These are phyloP conservation scores for Pogonophryne albipinna DNA, from an alignment of 2,797 vertebrate species.

Conservation along the genomic window DNA sequence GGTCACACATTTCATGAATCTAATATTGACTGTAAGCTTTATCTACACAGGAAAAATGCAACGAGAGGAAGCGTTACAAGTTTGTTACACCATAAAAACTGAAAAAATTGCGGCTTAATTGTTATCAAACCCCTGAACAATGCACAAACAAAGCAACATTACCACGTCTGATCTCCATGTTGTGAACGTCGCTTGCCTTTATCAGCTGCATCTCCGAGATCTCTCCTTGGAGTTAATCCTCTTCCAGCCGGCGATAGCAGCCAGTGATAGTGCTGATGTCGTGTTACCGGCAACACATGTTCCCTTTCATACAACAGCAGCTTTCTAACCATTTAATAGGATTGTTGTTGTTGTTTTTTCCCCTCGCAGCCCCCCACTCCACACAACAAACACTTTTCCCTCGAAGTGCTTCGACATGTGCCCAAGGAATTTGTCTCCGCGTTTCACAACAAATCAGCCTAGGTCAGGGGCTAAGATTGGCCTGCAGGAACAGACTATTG, in stretches of 20 bases:
- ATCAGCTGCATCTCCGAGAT: slow-evolving; percentile 75
- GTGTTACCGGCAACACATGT: slow-evolving; percentile 75
- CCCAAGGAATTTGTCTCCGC: slow-evolving; percentile 76
- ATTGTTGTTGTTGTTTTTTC: slow-evolving; percentile 79
- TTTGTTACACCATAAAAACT: neutral
- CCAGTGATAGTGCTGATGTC: slow-evolving; percentile 70
- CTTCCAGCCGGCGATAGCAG: slow-evolving; percentile 71
- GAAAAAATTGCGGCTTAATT: neutral
- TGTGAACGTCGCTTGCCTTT: slow-evolving; percentile 43
- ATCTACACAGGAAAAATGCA: neutral
- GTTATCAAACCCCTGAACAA: neutral
- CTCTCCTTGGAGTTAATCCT: slow-evolving; percentile 73
- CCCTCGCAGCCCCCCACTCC: slow-evolving; percentile 34
- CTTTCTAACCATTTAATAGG: slow-evolving; percentile 83
- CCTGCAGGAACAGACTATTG: slow-evolving; percentile 78
- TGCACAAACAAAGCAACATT: slow-evolving; percentile 23
- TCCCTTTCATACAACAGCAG: slow-evolving; percentile 76
- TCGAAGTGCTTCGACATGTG: slow-evolving; percentile 80
- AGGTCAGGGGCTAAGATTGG: slow-evolving; percentile 86
- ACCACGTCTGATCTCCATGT: slow-evolving; percentile 24
- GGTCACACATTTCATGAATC: neutral
- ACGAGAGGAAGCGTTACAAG: neutral
- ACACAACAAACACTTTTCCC: slow-evolving; percentile 80
- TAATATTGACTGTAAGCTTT: neutral
- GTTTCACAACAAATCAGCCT: slow-evolving; percentile 80